These are phyloP conservation scores for Rhinella marina DNA, from an alignment of 2,797 vertebrate genomes.

Conservation along the genomic window DNA sequence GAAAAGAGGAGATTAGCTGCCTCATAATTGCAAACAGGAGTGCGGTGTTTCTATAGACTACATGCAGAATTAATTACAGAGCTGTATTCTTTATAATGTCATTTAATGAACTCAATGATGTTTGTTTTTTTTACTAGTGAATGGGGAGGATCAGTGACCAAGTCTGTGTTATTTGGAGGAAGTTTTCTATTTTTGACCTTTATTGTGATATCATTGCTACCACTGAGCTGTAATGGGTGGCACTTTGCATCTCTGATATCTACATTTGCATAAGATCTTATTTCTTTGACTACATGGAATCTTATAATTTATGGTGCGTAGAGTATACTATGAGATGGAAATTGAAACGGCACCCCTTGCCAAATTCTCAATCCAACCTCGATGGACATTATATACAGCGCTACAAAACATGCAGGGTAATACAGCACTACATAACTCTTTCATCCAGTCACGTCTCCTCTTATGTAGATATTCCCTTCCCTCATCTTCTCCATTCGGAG, in stretches of 20 bases:
- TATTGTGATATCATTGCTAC: background rate
- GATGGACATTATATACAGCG: no score
- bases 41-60: background rate
- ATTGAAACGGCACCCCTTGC: background rate
- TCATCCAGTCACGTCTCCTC: no score
- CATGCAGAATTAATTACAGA: slow-evolving; percentile 1
- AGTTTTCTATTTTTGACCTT: background rate
- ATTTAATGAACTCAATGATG: background rate
- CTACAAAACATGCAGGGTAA: no score
- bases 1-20: background rate
- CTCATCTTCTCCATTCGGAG: no score
- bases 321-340: background rate
- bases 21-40: background rate
- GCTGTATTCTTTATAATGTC: background rate
- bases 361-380: no score
- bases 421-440: no score
- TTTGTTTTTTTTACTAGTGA: background rate
- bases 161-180: background rate
- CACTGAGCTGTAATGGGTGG: background rate
- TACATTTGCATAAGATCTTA: background rate
- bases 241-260: background rate
- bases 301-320: background rate
- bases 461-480: no score
- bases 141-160: background rate
- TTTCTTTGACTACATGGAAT: background rate